Evolutionary conservation across 37 sponge, comb jelly and placozoan genomes (phyloP).

Genomic region (Bolinopsis microptera): DNA sequence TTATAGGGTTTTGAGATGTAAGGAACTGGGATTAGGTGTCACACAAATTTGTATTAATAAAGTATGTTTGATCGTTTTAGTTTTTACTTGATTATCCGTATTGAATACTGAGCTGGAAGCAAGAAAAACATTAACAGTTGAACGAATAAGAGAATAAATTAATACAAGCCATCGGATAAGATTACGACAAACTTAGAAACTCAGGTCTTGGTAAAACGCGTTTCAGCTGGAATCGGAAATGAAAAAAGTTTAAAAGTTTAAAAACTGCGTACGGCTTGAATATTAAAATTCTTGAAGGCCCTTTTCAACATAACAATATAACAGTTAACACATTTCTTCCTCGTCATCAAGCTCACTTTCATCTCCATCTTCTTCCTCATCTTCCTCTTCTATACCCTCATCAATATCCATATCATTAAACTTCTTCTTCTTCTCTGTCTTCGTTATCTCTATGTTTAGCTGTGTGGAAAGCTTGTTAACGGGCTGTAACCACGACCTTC

Average conservation of each 20-base stretch:
- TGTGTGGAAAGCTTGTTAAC: background rate
- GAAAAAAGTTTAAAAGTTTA: background rate
- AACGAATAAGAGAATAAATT: background rate
- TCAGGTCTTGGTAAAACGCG: no score
- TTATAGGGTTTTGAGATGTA: background rate
- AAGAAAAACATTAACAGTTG: background rate
- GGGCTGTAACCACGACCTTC: background rate
- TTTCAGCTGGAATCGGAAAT: no score
- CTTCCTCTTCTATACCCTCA: constrained; percentile 3
- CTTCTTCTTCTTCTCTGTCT: constrained; percentile 38
- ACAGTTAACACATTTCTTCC: constrained; percentile 31
- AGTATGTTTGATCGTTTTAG: no score
- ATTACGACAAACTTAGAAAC: background rate
- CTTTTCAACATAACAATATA: background rate
- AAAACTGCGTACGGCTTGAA: background rate
- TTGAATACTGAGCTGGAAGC: no score
- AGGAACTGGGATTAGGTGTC: no score
- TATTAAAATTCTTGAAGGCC: no score
- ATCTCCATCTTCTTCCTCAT: background rate
- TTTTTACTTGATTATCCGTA: background rate
- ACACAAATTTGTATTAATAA: no score
- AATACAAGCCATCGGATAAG: background rate
- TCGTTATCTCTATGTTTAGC: constrained; percentile 1
- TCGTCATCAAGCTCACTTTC: no score
- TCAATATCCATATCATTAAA: constrained; percentile 16